These are phyloP conservation scores for Saxidomus purpurata DNA, from an alignment of 1,140 invertebrate genomes.

Conservation along the genomic window DNA sequence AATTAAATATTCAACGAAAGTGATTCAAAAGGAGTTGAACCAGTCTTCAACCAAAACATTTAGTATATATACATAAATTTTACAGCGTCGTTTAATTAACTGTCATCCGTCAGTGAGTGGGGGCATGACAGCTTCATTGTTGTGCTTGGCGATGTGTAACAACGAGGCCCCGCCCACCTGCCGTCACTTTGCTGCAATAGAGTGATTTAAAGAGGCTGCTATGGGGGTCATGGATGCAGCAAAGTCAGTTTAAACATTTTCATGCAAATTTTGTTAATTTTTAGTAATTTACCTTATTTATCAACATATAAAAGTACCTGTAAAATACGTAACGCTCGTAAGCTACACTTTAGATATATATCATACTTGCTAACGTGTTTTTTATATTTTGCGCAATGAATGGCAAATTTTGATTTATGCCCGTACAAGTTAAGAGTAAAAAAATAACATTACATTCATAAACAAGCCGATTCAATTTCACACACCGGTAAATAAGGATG, in stretches of 20 bases:
- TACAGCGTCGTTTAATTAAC: constrained; percentile 37
- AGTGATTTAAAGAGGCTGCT: constrained; percentile 9
- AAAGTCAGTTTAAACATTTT: neutral
- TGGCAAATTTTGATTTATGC: too few species aligned
- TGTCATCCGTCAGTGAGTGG: constrained; percentile 43
- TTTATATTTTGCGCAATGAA: too few species aligned
- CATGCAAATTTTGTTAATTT: too few species aligned
- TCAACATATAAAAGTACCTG: too few species aligned
- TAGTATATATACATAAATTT: constrained; percentile 33
- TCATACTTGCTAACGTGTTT: too few species aligned
- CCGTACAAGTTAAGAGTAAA: too few species aligned
- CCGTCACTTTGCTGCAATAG: neutral
- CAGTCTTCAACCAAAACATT: neutral
- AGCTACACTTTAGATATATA: too few species aligned
- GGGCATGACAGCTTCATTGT: constrained; percentile 38
- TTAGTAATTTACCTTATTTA: too few species aligned
- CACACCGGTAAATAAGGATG: too few species aligned
- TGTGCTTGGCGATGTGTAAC: neutral
- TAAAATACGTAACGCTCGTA: too few species aligned
- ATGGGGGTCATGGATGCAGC: neutral
- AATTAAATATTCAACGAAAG: constrained; percentile 5
- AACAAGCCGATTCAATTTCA: too few species aligned
- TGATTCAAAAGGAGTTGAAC: neutral
- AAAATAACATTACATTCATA: too few species aligned
- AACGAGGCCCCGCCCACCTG: constrained; percentile 16